Base-by-base conservation (phyloP, 2,113 vertebrate genomes). In the Chrysochloris asiatica region DNA sequence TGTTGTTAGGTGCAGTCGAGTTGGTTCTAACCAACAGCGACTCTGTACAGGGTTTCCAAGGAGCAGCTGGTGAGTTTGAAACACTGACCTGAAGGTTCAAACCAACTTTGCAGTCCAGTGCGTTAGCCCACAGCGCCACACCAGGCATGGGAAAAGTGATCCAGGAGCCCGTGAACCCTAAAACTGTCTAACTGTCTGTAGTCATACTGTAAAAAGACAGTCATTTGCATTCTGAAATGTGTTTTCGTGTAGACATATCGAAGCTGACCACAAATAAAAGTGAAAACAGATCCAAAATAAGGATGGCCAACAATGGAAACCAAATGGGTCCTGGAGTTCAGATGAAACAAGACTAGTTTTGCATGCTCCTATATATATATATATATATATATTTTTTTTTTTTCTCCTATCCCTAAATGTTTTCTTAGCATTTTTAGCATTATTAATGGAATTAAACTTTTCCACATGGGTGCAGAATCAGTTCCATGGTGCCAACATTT, bases 261-360 rank as follows among this genome's bases (percentile, higher is more conserved):
- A 92, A 89, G 65, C 54, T 19, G 1, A 94, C 85, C 95, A 96
- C 83, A 96, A 97, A 96, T 86, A 95, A 97, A 97, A 97, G 63
- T 96, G 96, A 97, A 97, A 97, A 4, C 90, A 97, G 95, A 97
- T 95, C 92, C 86, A 86, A 65, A 91, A 65, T 81, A 95, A 96
- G 83, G 94, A 95, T 83, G 78, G 94, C 88, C 93, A 95, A 92
- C 92, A 85, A 92, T 61, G 52, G 80, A 89, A 59, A 92, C 93
- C 95, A 95, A 97, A 97, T 93, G 89, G 73, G 65, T 86, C 41
- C 81, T 89, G 89, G 65, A 80, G 69, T 92, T 93, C 87, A 91
- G 95, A 94, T 82, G 69, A 86, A 95, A 92, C 48, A 59, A 79
- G 78, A 65, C 24, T 72, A 54, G 38, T 50, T 94, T 88, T 81